Evolutionary conservation across 2,113 vertebrate genomes (phyloP).

Genomic region (Pygoscelis adeliae): DNA sequence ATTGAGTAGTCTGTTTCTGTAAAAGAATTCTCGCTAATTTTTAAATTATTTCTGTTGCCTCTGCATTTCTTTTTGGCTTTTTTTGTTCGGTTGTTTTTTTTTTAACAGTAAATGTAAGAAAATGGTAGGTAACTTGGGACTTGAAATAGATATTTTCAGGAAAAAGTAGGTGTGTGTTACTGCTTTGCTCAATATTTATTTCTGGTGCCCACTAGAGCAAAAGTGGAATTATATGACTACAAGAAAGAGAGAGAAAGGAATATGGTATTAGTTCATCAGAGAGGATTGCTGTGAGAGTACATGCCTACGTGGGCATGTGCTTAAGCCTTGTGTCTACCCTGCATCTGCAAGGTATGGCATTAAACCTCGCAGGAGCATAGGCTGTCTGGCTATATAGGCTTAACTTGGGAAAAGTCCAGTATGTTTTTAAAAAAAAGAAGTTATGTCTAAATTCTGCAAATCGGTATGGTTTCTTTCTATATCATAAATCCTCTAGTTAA

Average conservation of each 20-base stretch:
- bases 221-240: not conserved
- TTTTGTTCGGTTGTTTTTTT: not conserved
- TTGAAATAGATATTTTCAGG: not conserved
- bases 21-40: not conserved
- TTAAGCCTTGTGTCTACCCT: not conserved
- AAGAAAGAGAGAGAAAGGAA: not conserved
- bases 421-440: not conserved
- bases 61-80: not conserved
- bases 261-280: accelerated
- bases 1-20: not conserved
- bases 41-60: not conserved
- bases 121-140: not conserved
- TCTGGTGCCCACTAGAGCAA: not conserved
- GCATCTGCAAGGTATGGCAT: not conserved
- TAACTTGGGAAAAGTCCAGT: not conserved
- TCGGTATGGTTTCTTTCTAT: not conserved
- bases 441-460: not conserved
- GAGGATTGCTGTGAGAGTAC: not conserved
- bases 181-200: not conserved
- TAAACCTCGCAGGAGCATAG: not conserved
- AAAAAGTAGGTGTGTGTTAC: not conserved
- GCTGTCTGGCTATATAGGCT: not conserved
- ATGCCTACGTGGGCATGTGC: accelerated
- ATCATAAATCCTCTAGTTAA: not conserved
- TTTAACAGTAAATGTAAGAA: not conserved